Evolutionary conservation across 2,113 vertebrate genomes (phyloP).

Genomic region (Sitta europaea): DNA sequence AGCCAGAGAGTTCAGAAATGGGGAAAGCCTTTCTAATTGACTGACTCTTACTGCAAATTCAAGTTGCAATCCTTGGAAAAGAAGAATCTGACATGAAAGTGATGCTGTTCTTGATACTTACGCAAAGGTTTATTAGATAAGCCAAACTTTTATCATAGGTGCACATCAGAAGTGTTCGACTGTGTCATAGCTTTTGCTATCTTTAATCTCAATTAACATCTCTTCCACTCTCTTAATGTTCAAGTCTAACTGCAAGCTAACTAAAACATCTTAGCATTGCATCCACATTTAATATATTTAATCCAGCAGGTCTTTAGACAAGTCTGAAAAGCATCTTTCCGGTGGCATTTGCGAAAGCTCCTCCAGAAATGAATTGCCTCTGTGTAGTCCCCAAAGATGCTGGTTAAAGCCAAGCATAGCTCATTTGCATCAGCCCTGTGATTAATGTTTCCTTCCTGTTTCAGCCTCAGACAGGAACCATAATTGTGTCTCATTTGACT

Average conservation of each 20-base stretch:
- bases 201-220: background rate
- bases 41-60: background rate
- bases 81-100: background rate
- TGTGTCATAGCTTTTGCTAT: background rate
- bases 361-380: background rate
- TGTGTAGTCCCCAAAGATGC: background rate
- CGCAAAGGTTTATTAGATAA: background rate
- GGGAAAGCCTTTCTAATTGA: background rate
- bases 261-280: background rate
- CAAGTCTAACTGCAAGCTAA: background rate
- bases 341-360: background rate
- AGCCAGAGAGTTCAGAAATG: background rate
- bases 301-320: background rate
- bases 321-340: background rate
- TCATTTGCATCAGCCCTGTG: conserved; percentile 19
- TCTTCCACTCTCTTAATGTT: background rate
- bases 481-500: background rate
- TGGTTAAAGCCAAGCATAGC: background rate
- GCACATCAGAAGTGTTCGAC: background rate
- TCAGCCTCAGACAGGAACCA: background rate
- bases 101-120: background rate
- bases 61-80: background rate
- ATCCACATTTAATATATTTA: background rate
- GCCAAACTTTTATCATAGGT: background rate
- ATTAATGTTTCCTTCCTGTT: conserved; percentile 31